A percentile compares a stretch with the other conserved stretches of the same genome.
Evolutionary conservation across 2,113 vertebrate genomes (phyloP).

Genomic region (Pelecanus crispus): DNA sequence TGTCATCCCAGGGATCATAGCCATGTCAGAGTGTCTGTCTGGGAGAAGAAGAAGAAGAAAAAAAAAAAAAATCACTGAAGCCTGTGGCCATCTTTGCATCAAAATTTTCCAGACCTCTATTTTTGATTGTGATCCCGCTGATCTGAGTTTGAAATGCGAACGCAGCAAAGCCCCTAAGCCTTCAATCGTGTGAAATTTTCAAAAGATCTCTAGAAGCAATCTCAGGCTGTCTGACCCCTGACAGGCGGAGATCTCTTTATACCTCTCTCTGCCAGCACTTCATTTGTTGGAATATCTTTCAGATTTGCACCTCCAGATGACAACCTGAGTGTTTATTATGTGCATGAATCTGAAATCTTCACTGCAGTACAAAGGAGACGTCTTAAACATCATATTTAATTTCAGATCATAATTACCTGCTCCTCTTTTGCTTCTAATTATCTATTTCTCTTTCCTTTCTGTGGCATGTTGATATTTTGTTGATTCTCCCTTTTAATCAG

Average conservation of each 20-base stretch:
- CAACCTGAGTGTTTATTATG: slow-evolving; percentile 89
- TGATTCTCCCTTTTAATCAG: slow-evolving; percentile 68
- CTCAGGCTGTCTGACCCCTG: slow-evolving; percentile 95
- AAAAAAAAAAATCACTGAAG: slow-evolving; percentile 41
- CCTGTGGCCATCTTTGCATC: slow-evolving; percentile 82
- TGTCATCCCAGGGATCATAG: slow-evolving; percentile 83
- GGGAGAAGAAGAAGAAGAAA: slow-evolving; percentile 48
- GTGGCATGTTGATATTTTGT: slow-evolving; percentile 73
- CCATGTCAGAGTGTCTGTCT: slow-evolving; percentile 76
- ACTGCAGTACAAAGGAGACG: slow-evolving; percentile 69
- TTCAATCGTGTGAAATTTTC: slow-evolving; percentile 98
- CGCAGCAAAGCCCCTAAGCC: slow-evolving; percentile 90
- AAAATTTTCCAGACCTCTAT: slow-evolving; percentile 81
- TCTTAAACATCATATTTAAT: slow-evolving; percentile 78
- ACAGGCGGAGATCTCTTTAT: slow-evolving; percentile 91
- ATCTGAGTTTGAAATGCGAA: slow-evolving; percentile 96
- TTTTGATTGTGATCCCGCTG: slow-evolving; percentile 87
- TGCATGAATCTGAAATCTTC: slow-evolving; percentile 82
- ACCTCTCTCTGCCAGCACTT: slow-evolving; percentile 89
- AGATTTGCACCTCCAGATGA: slow-evolving; percentile 92
- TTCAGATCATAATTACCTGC: slow-evolving; percentile 63
- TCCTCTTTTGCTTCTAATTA: slow-evolving; percentile 75
- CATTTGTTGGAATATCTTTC: slow-evolving; percentile 94
- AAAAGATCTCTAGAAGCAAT: slow-evolving; percentile 98
- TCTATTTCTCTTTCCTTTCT: slow-evolving; percentile 56